Conservation (phyloP, 1,140 invertebrate species). For the Subanguina moxae region DNA sequence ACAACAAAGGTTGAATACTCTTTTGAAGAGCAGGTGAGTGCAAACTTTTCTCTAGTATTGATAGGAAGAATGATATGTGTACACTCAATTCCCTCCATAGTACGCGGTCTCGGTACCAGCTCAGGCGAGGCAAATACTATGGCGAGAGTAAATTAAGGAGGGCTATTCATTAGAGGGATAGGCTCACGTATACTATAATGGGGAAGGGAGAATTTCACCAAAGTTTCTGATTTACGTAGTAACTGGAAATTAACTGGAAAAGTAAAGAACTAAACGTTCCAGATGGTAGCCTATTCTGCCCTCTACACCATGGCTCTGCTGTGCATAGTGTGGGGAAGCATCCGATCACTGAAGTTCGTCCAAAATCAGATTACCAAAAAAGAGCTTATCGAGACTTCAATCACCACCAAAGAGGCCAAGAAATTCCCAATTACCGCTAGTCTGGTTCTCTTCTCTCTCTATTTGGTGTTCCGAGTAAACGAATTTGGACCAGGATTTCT, state of each 20-base stretch:
- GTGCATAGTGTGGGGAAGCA: conserved; percentile 47
- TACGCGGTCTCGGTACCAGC: too few relatives aligned
- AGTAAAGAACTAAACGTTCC: background rate
- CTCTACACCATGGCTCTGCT: conserved; percentile 48
- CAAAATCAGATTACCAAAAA: conserved; percentile 30
- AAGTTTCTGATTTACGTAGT: too few relatives aligned
- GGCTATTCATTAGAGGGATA: too few relatives aligned
- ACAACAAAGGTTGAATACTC: conserved; percentile 3
- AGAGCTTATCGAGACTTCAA: conserved; percentile 45
- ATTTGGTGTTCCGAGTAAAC: conserved; percentile 47
- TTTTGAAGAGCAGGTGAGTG: conserved; percentile 39
- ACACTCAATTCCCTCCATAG: too few relatives aligned
- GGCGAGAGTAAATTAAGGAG: too few relatives aligned
- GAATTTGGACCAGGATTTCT: conserved; percentile 19
- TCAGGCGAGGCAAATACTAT: too few relatives aligned
- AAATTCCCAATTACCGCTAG: conserved; percentile 45
- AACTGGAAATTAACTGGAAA: background rate
- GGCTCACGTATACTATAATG: too few relatives aligned
- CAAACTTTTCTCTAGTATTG: too few relatives aligned
- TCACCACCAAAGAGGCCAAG: conserved; percentile 33
- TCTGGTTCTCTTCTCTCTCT: conserved; percentile 47
- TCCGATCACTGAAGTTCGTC: conserved; percentile 45
- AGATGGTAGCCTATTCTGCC: conserved; percentile 46
- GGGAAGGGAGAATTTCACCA: too few relatives aligned
- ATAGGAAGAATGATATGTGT: too few relatives aligned